These are phyloP conservation scores for Acleris laterana DNA, from an alignment of 2,888 invertebrate genomes.

Conservation along the genomic window DNA sequence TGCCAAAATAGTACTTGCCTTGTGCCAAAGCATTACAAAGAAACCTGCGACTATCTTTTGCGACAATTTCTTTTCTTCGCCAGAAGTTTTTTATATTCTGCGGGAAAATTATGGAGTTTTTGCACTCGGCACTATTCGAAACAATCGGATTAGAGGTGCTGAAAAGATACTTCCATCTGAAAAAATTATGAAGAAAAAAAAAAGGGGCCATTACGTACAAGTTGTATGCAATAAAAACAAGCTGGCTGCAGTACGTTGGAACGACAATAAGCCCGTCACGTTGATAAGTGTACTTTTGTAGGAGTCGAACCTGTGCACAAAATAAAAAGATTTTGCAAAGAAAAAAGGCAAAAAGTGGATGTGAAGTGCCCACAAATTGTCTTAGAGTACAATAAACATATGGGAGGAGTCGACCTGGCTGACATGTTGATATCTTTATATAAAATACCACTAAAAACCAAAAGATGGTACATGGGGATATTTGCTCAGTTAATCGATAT, in stretches of 20 bases:
- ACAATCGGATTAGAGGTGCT: constrained; percentile 13
- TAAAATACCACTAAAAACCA: constrained; percentile 24
- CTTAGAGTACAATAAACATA: constrained; percentile 30
- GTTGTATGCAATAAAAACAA: constrained; percentile 24
- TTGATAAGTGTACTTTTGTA: constrained; percentile 13
- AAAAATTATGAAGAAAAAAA: constrained; percentile 26
- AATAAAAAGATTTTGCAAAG: constrained; percentile 41
- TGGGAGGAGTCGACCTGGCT: constrained; percentile 34
- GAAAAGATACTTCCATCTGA: constrained; percentile 7
- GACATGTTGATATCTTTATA: constrained; percentile 36
- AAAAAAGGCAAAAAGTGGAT: constrained; percentile 13
- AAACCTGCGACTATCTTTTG: constrained; percentile 15
- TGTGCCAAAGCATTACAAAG: constrained; percentile 39
- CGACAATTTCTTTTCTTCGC: constrained; percentile 23
- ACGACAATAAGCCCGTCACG: constrained; percentile 29
- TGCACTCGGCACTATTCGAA: constrained; percentile 6
- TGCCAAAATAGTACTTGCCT: constrained; percentile 48
- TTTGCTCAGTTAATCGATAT: constrained; percentile 34
- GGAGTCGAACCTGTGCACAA: constrained; percentile 18
- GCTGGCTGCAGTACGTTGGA: constrained; percentile 10
- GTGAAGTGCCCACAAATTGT: constrained; percentile 43
- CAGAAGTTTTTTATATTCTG: constrained; percentile 5
- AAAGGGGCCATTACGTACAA: constrained; percentile 13
- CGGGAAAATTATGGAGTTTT: constrained; percentile 11
- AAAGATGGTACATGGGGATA: constrained; percentile 31